Base-by-base conservation (phyloP, 1,140 invertebrate species). In the Hestina assimilis region DNA sequence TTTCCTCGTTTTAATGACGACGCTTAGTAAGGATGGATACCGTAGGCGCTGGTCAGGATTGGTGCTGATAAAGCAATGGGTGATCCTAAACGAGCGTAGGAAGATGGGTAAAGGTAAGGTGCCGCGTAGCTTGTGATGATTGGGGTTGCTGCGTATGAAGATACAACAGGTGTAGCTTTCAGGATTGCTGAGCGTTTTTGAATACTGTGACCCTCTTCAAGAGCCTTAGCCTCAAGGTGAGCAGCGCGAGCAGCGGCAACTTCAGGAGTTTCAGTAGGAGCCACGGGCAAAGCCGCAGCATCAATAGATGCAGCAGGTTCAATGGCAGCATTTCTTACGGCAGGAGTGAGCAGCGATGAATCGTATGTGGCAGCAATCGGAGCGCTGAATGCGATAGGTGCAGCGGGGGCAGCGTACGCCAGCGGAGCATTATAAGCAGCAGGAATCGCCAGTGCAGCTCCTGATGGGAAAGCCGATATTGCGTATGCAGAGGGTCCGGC, bases 211-310 rank as follows among this genome's bases (percentile, higher is more conserved):
- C 70, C 66, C 38, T 73, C 78, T 33, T 69, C 63, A 4, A 80
- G 56, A 21, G 83, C 74, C 42, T 87, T 81, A 11, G 82, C 78
- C 67, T 81, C 71, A 12, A 81, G 63, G 59, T 88, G 84, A 24
- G 87, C 81, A 43, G 85, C 82, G 57, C 88, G 86, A 46, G 89
- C 89, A 38, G 88, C 86, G 41, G 88, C 75, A 12, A 90, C 88
- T 64, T 87, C 88, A 31, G 83, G 78, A 21, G 87, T 83, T 48
- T 87, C 87, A 20, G 75, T 45, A 7, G 75, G 75, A 12, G 73
- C 72, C 21, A 72, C 69, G 21, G 78, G 71, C 2, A 64, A 31
- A 6, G 43, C 52, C 9, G 35, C 12, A 17, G 60, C 66, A 21
- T 59, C 63, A 43, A 73, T 17, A 12, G 26, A 11, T 17, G 60